A percentile compares a stretch with the other conserved stretches of the same genome.
Conservation (phyloP, 2,113 vertebrate genomes). For the Datnioides undecimradiatus region DNA sequence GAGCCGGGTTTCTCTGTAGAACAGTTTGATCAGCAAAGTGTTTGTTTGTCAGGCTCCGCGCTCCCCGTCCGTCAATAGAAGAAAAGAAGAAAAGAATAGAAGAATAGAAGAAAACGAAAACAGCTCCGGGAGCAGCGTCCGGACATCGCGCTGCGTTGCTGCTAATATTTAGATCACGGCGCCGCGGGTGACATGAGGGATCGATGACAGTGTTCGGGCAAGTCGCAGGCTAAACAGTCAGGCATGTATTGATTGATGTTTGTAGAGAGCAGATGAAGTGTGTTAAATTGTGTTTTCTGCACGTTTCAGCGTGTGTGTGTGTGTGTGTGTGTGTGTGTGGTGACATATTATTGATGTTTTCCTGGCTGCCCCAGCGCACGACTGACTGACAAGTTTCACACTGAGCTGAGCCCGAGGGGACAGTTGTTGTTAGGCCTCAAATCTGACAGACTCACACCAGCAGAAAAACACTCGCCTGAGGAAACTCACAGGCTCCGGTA, state of each 20-base stretch:
- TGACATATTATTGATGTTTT: constrained; percentile 24
- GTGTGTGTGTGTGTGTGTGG: not conserved
- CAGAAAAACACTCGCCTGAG: constrained; percentile 6
- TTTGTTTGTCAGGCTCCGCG: no score
- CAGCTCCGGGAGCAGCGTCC: no score
- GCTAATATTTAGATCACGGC: no score
- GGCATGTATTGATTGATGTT: not conserved
- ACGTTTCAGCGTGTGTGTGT: not conserved
- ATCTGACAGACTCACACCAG: constrained; percentile 15
- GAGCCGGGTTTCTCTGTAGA: no score
- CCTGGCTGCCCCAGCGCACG: not conserved
- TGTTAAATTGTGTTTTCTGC: not conserved
- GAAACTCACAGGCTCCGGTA: not conserved
- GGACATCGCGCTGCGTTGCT: no score
- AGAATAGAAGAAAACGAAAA: no score
- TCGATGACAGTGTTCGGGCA: no score
- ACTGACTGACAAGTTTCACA: constrained; percentile 18
- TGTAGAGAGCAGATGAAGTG: not conserved
- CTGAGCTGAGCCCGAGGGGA: constrained; percentile 22
- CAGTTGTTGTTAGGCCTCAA: constrained; percentile 3
- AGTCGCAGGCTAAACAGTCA: not conserved
- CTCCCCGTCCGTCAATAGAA: no score
- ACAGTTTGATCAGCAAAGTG: no score
- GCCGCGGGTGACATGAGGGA: no score
- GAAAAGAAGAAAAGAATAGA: no score